Evolutionary conservation across 2,113 vertebrate genomes (phyloP), one percentile per base, ranked within the genome.

Genomic region (Coregonus clupeaformis): DNA sequence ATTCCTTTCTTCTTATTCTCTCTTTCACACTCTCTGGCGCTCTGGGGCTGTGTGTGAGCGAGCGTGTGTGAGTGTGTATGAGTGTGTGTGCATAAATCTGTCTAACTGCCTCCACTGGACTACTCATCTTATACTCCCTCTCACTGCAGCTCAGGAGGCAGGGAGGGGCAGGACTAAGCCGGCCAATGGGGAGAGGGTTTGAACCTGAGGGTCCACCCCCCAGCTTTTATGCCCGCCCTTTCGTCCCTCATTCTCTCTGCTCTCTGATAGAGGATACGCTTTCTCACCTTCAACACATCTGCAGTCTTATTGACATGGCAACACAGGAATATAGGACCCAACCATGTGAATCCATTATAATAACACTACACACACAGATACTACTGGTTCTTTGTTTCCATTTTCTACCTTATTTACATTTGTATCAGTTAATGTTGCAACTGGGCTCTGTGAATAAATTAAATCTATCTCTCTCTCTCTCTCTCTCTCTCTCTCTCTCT

Each of bases 121-220:
- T 42, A 76, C 80, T 77, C 45, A 52, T 90, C 88, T 92, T 94
- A 92, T 92, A 86, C 49, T 73, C 68, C 47, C 78, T 32, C 75
- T 81, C 45, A 81, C 82, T 76, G 78, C 60, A 27, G 52, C 47
- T 60, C 12, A 11, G 24, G 77, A 84, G 74, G 76, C 75, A 24
- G 87, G 57, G 69, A 90, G 91, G n/a, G 82, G 1, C 85, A 89
- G 75, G 81, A 77, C 71, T 75, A 4, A 0, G 22, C 2, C 30
- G 24, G 32, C 92, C 92, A 92, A 91, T 92, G 62, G 73, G 68
- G 25, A 72, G 5, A 20, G 11, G 30, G 18, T 62, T 24, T 66
- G 6, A n/a, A 71, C 73, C 82, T 71, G 63, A 74, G 47, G 71
- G 20, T 20, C 78, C 73, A 24, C 27, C 52, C 29, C 76, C 82